Base-by-base conservation (phyloP, 2,113 vertebrate genomes). In the Cisticola juncidis region DNA sequence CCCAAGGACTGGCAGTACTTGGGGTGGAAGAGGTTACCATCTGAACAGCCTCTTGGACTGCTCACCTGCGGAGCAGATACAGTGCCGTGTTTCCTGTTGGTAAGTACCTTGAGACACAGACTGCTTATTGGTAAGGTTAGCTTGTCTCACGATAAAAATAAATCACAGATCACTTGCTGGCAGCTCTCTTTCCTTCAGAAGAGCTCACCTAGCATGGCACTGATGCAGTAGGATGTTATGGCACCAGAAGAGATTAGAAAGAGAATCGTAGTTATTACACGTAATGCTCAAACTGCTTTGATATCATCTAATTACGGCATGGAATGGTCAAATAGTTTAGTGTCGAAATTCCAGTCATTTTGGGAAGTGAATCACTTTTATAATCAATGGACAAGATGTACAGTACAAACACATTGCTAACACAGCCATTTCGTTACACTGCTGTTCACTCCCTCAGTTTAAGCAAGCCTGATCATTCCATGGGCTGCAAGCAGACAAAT, bases 211-310 rank as follows among this genome's bases (percentile, higher is more conserved):
- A 26, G n/a, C 6, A 25, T 31, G n/a, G 22, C 48, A 40, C 24
- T 47, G 20, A 28, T 31, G 16, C 18, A 76, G 47, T 6, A 47
- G 19, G 38, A 57, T 29, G 4, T 77, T 53, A 45, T 0, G 1
- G 28, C 31, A 76, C 28, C 9, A 33, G n/a, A 38, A 38, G 38
- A 38, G n/a, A 24, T 73, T 69, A 58, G 64, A 50, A 88, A n/a
- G 11, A 50, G 38, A 81, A 56, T 24, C 1, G 0, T 19, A 62
- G 53, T 31, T 50, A 33, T n/a, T 42, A 13, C 21, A 20, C 0
- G 1, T n/a, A 66, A 76, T 47, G 24, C 29, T 51, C 20, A 25
- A 38, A 90, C 61, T 47, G 3, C 20, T 76, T 66, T 35, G 13
- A 8, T 65, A 29, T 42, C 26, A 19, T 21, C 12, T 48, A 69